Evolutionary conservation across 2,888 invertebrate species (phyloP), one percentile per base, ranked within the genome.

Genomic region (Stictocephala bisonia): DNA sequence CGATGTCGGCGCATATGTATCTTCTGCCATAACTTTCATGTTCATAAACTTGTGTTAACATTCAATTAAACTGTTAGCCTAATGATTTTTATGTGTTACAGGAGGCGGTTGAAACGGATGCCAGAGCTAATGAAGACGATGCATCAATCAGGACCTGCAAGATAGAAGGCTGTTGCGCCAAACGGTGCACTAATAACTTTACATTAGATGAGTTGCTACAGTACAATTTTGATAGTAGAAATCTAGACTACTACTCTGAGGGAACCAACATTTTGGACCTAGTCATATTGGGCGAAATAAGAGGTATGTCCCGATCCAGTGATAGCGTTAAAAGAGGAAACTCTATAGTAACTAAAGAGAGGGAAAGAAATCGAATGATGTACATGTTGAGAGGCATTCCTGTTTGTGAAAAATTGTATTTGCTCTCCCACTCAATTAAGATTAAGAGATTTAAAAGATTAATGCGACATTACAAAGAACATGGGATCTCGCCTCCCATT

Each of bases 121-220:
- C 22, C 53, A 53, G 26, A 53, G 26, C 53, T 53, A n/a, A 53
- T 53, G 53, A 18, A 53, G 20, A 53, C 53, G 53, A 53, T n/a
- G 53, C 53, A 53, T 20, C 20, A 53, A 53, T 53, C 58, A 58
- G 58, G 29, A 15, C 58, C 58, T 58, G 26, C 58, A 58, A 27
- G 58, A 58, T 58, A 26, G 58, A 58, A 58, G 58, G 58, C 26
- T 58, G 29, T 58, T 58, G 58, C 58, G 15, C 58, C 29, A 58
- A 58, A 29, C 58, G 29, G 58, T 58, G 58, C 18, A 31, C 6
- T 58, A 29, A 29, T 58, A 58, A 31, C 29, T 58, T 58, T 15
- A 58, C 35, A 6, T 58, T 58, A 29, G 58, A 58, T 58, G 58
- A 58, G 29, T 27, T 58, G 26, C 35, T 58, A 27, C 58, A 58